Evolutionary conservation across 2,797 vertebrate species (phyloP), one percentile per base, ranked within the genome.

Genomic region (Oreortyx pictus): DNA sequence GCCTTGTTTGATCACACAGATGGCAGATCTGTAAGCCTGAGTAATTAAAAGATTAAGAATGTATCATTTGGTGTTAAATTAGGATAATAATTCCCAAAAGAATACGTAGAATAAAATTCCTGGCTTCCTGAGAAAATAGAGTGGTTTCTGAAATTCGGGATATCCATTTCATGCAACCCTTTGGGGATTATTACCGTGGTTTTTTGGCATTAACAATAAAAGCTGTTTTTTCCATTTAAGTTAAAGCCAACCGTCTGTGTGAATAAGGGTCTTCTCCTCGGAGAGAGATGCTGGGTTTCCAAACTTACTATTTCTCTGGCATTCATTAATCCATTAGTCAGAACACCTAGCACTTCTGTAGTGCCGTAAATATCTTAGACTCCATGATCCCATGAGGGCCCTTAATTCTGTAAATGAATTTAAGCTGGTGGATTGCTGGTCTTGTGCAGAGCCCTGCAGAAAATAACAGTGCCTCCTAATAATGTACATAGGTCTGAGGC

Each of bases 201-300:
- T 50, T 29, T 37, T 50, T 9, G 27, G 68, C n/a, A 19, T 66
- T 65, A 76, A 77, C 60, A 81, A 29, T 66, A 86, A 81, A 93
- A 81, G 20, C 79, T 89, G 72, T 7, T 93, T 92, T 93, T 93
- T 6, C 49, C 79, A 86, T 91, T 78, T 88, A 61, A 87, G 37
- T 80, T 81, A 54, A 95, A 74, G 67, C 41, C 27, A 74, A 39
- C 37, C 65, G 81, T 83, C 84, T 83, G 76, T 74, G 54, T 75
- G 23, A 50, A 19, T 72, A 77, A 77, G 29, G 9, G 43, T 49
- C 39, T 92, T 76, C 80, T 65, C 76, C 87, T 92, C 35, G 0
- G 46, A 86, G 29, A 83, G n/a, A 71, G 81, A 68, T 57, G 71
- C 75, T 39, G 65, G 33, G 15, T 89, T 95, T 94, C 56, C 66